Base-by-base conservation (phyloP, 2,113 vertebrate species). In the Zosterops hypoxanthus region DNA sequence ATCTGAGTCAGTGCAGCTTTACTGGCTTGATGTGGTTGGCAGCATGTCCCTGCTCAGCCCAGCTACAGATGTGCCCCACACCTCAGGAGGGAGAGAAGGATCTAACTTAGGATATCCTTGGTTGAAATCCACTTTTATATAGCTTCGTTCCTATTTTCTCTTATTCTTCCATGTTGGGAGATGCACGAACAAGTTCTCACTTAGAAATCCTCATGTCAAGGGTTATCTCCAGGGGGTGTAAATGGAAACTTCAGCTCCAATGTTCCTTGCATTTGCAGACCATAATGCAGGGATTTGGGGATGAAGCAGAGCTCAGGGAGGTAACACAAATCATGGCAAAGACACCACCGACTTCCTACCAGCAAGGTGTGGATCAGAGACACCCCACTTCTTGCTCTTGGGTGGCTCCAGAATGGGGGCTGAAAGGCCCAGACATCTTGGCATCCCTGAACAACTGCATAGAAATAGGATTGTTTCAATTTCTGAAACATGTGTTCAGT, bases 311-410 rank as follows among this genome's bases (percentile, higher is more conserved):
- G 24, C 15, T 61, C 12, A 61, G 36, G 26, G 25, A 61, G 12
- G 29, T 33, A 36, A 33, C 11, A 50, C 11, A 71, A 83, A 12
- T 44, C 31, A 46, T 13, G 14, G n/a, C 17, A 68, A 78, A 14
- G 24, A 15, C 73, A 82, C 23, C 52, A 59, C 6, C 36, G 60
- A 4, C 23, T 29, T 31, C 16, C 25, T 53, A 5, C 28, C 42
- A 92, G 64, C n/a, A 69, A 83, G 23, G 34, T n/a, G 25, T 26
- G 56, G 28, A n/a, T 59, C 52, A 71, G 68, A 65, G 18, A 49
- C 10, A 18, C 6, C 22, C 24, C 6, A 1, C 16, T 34, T 50
- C 8, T 47, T n/a, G 9, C 23, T 6, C 18, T 52, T 1, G 0
- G 7, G 12, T 46, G 31, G n/a, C 49, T 81, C 25, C 24, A 71